Conservation (phyloP, 2,888 invertebrate genomes). For the Anagyrus pseudococci region DNA sequence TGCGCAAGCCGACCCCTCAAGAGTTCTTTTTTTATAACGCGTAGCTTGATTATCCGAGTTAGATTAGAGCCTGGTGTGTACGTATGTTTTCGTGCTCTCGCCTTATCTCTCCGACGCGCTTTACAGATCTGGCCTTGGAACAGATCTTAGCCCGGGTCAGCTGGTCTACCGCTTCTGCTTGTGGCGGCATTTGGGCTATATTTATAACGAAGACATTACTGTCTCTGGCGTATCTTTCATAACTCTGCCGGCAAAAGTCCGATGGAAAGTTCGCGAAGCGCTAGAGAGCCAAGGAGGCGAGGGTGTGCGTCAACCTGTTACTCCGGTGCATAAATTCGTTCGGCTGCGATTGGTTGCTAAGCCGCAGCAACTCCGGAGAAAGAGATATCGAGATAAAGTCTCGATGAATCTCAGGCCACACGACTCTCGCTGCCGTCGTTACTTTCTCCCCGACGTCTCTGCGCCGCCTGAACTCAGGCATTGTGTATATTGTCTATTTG, state of each 20-base stretch:
- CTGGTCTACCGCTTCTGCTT: too few species aligned
- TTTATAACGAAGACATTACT: too few species aligned
- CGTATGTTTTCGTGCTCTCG: conserved; percentile 16
- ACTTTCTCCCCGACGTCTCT: too few species aligned
- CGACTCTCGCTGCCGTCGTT: conserved; percentile 44
- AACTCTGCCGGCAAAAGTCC: too few species aligned
- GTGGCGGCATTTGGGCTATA: too few species aligned
- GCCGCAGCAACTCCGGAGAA: conserved; percentile 21
- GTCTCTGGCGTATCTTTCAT: too few species aligned
- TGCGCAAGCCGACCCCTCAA: not conserved
- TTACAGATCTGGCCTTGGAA: too few species aligned
- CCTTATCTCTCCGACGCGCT: not conserved
- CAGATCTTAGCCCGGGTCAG: too few species aligned
- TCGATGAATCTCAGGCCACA: conserved; percentile 27
- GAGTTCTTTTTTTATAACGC: conserved; percentile 3
- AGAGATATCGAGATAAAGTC: conserved; percentile 26
- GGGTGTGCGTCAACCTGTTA: conserved; percentile 21
- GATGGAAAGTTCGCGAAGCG: not conserved
- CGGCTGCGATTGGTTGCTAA: conserved; percentile 2
- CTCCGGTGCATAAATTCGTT: conserved; percentile 18
- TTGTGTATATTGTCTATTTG: too few species aligned
- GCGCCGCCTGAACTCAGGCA: too few species aligned
- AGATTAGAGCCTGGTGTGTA: conserved; percentile 17
- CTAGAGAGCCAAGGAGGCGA: too few species aligned
- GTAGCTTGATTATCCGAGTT: conserved; percentile 29